Percentiles rank a stretch among this genome's conserved stretches.
Conservation (phyloP, 2,888 invertebrate species). For the Deroplatys truncata region DNA sequence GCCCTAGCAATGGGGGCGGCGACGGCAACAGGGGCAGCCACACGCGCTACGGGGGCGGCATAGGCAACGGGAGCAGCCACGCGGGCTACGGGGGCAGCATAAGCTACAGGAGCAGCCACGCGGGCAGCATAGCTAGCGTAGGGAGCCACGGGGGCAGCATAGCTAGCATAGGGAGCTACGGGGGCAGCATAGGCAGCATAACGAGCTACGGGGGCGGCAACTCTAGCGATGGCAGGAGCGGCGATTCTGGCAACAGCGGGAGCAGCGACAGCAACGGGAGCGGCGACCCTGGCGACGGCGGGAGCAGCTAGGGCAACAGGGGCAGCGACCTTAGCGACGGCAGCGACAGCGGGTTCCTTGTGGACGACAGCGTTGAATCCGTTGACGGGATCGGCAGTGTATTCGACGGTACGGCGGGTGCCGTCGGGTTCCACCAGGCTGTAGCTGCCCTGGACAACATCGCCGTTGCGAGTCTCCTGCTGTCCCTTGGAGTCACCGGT, state of each 20-base stretch:
- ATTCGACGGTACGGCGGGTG: background rate
- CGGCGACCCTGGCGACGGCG: constrained; percentile 27
- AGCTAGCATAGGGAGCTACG: background rate
- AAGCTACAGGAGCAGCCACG: background rate
- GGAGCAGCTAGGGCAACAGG: constrained; percentile 34
- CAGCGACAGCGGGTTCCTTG: background rate
- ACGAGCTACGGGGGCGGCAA: constrained; percentile 1
- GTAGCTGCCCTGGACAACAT: constrained; percentile 5
- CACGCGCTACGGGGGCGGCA: background rate
- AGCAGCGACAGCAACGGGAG: constrained; percentile 12
- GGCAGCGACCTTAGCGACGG: constrained; percentile 33
- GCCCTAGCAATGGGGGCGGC: background rate
- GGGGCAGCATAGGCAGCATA: background rate
- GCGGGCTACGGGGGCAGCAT: background rate
- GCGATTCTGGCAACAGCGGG: constrained; percentile 1
- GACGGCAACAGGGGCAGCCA: constrained; percentile 19
- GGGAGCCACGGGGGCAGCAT: constrained; percentile 8
- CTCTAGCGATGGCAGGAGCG: background rate
- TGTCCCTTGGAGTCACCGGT: constrained; percentile 6
- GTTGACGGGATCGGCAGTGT: constrained; percentile 8
- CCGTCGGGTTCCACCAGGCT: constrained; percentile 5
- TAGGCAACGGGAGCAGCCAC: background rate
- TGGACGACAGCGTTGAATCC: constrained; percentile 8
- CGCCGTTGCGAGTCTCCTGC: background rate
- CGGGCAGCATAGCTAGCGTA: constrained; percentile 11